A percentile compares a stretch with the other conserved stretches of the same genome.
Evolutionary conservation across 35 echinoderm and acorn worm species (phyloP).

Genomic region (Apostichopus japonicus): DNA sequence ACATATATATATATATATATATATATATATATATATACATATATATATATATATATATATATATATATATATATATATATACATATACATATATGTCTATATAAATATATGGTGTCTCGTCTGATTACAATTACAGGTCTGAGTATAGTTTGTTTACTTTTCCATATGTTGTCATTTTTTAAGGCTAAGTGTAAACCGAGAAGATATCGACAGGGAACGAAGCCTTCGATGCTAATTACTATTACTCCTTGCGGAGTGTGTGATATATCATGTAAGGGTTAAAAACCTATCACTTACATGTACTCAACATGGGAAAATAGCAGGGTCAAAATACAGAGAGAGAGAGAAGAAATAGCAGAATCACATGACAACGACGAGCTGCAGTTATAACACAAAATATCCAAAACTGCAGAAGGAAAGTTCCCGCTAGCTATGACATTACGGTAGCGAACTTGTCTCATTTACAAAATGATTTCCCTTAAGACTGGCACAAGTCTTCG

Average conservation of each 20-base stretch:
- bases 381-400: not conserved
- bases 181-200: not conserved
- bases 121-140: too few relatives aligned
- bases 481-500: constrained; percentile 31
- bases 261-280: constrained; percentile 1
- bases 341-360: not conserved
- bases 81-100: too few relatives aligned
- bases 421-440: constrained; percentile 28
- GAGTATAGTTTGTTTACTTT: too few relatives aligned
- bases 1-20: too few relatives aligned
- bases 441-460: constrained; percentile 38
- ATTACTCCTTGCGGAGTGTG: not conserved
- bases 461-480: constrained; percentile 52
- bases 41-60: too few relatives aligned
- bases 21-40: too few relatives aligned
- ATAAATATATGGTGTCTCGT: too few relatives aligned
- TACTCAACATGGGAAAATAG: constrained; percentile 1
- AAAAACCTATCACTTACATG: not conserved
- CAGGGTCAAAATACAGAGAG: not conserved
- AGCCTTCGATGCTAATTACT: not conserved
- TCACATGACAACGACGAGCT: not conserved
- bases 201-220: not conserved
- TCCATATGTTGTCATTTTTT: too few relatives aligned
- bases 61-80: too few relatives aligned
- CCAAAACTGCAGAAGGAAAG: not conserved